Conservation (phyloP, 2,113 vertebrate genomes). For the western clawed frog (Xenopus tropicalis) region UCB_Xtro_10.0 CM004443.2:192836501-192837000, state of each 20-base stretch:
- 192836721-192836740: constrained; percentile 95
- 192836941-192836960: too few species aligned
- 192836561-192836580: too few species aligned
- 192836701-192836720: constrained; percentile 95
- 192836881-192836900: too few species aligned
- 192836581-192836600: not conserved
- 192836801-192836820: constrained; percentile 82
- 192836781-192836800: constrained; percentile 88
- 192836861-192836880: not conserved
- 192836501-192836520: too few species aligned
- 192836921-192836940: too few species aligned
- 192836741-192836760: constrained; percentile 87
- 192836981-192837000: too few species aligned
- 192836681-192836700: constrained; percentile 86
- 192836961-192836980: too few species aligned
- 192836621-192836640: constrained; percentile 58
- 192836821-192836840: constrained; percentile 76
- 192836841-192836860: constrained; percentile 62
- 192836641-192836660: constrained; percentile 65
- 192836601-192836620: constrained; percentile 57
- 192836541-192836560: too few species aligned
- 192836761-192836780: constrained; percentile 97
- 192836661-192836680: constrained; percentile 72
- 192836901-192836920: too few species aligned
- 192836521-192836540: too few species aligned